Percentiles rank a stretch among this genome's conserved stretches.
Evolutionary conservation across 2,797 vertebrate species (phyloP).

Genomic region (Pipistrellus nathusii): DNA sequence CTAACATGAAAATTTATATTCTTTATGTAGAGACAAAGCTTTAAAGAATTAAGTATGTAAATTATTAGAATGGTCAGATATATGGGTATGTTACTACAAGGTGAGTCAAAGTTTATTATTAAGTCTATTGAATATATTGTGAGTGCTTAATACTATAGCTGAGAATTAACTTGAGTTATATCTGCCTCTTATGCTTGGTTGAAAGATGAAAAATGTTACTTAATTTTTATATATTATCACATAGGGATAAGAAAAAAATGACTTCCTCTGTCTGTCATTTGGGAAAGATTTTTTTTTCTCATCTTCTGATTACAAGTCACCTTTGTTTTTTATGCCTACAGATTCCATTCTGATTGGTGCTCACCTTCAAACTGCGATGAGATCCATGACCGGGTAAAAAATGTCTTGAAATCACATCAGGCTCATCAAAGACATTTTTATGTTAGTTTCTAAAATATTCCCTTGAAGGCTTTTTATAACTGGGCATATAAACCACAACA

Average conservation of each 20-base stretch:
- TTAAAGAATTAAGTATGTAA: constrained; percentile 28
- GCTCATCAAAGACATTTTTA: constrained; percentile 84
- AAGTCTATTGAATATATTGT: not conserved
- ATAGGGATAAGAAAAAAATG: not conserved
- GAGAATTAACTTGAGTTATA: not conserved
- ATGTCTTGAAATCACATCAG: constrained; percentile 93
- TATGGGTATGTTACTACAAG: not conserved
- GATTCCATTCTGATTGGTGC: constrained; percentile 89
- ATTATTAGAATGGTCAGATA: constrained; percentile 42
- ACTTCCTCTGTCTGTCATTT: not conserved
- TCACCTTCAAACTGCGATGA: constrained; percentile 92
- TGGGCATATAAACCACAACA: not conserved
- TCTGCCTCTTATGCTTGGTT: not conserved
- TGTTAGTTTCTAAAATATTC: constrained; percentile 79
- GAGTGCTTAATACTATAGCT: not conserved
- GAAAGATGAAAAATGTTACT: constrained; percentile 15
- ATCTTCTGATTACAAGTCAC: constrained; percentile 38
- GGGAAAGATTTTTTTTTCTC: not conserved
- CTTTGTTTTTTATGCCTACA: constrained; percentile 82
- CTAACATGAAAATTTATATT: constrained; percentile 35
- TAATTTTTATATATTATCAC: constrained; percentile 23
- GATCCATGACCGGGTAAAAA: constrained; percentile 95
- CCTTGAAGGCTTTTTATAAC: constrained; percentile 45
- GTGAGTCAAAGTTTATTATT: constrained; percentile 7
- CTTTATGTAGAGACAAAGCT: constrained; percentile 7